phyloP scores from a whole-genome alignment of 2,113 vertebrate genomes.

The Arvicanthis niloticus region DNA sequence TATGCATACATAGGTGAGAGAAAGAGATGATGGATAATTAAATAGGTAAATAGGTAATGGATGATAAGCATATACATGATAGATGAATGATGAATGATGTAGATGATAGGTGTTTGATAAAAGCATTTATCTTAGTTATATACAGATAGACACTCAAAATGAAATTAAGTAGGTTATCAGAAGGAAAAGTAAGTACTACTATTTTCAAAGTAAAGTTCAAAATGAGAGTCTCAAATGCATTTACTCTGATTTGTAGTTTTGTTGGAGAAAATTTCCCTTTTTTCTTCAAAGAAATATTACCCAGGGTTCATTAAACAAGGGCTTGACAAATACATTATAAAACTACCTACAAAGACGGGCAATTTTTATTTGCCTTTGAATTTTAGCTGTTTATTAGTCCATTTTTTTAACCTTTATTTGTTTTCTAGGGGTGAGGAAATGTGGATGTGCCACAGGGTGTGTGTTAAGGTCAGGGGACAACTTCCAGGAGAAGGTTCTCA shows the following conservation, averaged over 20 bases:
- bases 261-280: not conserved
- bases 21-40: not conserved
- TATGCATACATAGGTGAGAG: not conserved
- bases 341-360: not conserved
- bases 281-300: not conserved
- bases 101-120: not conserved
- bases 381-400: not conserved
- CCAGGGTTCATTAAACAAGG: not conserved
- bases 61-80: not conserved
- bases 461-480: too few species aligned
- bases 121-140: not conserved
- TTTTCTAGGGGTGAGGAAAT: not conserved
- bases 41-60: not conserved
- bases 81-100: not conserved
- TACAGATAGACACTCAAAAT: not conserved
- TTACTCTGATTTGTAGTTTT: not conserved
- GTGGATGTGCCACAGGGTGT: not conserved
- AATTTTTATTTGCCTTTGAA: not conserved
- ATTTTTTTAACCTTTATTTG: not conserved
- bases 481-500: too few species aligned
- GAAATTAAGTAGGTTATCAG: not conserved
- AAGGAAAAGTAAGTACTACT: not conserved
- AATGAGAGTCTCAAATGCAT: not conserved
- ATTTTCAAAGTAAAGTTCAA: conserved; percentile 28
- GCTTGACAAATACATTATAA: not conserved